Evolutionary conservation across 2,113 vertebrate species (phyloP).

Genomic region (Triplophysa rosa): DNA sequence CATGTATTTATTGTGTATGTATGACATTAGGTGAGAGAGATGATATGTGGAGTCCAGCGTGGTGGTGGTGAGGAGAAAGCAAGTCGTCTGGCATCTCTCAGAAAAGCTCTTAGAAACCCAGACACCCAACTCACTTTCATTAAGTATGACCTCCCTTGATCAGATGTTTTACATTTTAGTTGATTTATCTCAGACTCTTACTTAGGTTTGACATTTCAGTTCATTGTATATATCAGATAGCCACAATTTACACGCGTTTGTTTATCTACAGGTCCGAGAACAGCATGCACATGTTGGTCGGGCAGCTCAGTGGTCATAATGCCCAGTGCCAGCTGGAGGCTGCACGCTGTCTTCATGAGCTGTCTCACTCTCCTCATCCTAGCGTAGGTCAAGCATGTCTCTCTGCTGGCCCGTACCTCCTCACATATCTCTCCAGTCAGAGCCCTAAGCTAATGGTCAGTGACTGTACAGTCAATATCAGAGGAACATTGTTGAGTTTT

Average conservation of each 20-base stretch:
- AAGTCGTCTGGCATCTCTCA: slow-evolving; percentile 71
- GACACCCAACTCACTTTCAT: slow-evolving; percentile 83
- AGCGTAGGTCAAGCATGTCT: slow-evolving; percentile 80
- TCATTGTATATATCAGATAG: not conserved
- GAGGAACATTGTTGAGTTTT: not conserved
- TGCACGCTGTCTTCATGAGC: slow-evolving; percentile 82
- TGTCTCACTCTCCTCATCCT: slow-evolving; percentile 85
- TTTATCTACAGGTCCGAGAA: slow-evolving; percentile 79
- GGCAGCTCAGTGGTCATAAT: slow-evolving; percentile 85
- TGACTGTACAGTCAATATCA: not conserved
- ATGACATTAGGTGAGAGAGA: slow-evolving; percentile 70
- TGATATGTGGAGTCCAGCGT: slow-evolving; percentile 75
- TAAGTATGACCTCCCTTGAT: slow-evolving; percentile 70
- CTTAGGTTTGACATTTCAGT: too few relatives aligned
- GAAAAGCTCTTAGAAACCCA: slow-evolving; percentile 75
- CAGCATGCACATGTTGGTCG: slow-evolving; percentile 79
- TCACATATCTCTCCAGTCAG: slow-evolving; percentile 90
- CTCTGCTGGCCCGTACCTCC: slow-evolving; percentile 89
- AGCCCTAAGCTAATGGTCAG: slow-evolving; percentile 89
- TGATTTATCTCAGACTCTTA: too few relatives aligned
- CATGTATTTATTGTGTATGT: not conserved
- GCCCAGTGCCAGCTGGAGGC: slow-evolving; percentile 86
- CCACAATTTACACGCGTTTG: not conserved
- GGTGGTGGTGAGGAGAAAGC: slow-evolving; percentile 75
- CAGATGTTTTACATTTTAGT: not conserved